Evolutionary conservation across 2,888 invertebrate genomes (phyloP).

Genomic region (Periphyllus acericola): DNA sequence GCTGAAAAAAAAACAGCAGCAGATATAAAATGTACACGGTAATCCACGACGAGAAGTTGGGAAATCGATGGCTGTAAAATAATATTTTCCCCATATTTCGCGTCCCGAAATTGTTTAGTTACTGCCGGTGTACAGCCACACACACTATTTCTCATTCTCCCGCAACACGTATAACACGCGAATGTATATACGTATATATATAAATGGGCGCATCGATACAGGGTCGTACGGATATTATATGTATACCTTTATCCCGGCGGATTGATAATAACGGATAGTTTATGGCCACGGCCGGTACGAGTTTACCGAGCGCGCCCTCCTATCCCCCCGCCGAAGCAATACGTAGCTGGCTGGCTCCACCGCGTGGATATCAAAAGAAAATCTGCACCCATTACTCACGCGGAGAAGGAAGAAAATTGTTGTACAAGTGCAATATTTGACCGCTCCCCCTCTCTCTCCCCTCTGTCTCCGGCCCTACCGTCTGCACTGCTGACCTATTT

Average conservation of each 20-base stretch:
- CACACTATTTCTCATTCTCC: slow-evolving; percentile 29
- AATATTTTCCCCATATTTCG: slow-evolving; percentile 50
- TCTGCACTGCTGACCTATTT: slow-evolving; percentile 28
- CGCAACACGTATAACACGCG: not conserved
- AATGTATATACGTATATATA: not conserved
- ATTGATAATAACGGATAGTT: slow-evolving; percentile 61
- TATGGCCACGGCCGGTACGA: slow-evolving; percentile 32
- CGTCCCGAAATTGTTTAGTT: slow-evolving; percentile 18
- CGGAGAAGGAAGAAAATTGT: slow-evolving; percentile 34
- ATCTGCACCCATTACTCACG: slow-evolving; percentile 52
- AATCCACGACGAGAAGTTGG: slow-evolving; percentile 51
- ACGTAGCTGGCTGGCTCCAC: not conserved
- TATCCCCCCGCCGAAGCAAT: not conserved
- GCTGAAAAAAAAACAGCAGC: not conserved
- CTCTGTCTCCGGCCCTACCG: not conserved
- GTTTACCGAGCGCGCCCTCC: not conserved
- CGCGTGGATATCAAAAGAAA: slow-evolving; percentile 51
- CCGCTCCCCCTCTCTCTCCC: not conserved
- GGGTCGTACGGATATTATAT: not conserved
- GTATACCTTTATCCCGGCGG: slow-evolving; percentile 44
- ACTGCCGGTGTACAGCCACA: not conserved
- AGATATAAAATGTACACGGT: slow-evolving; percentile 36
- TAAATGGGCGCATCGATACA: not conserved
- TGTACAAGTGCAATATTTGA: slow-evolving; percentile 45
- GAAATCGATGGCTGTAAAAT: slow-evolving; percentile 56